A percentile compares a stretch with the other conserved stretches of the same genome.
These are phyloP conservation scores for Caenorhabditis plicata DNA, from an alignment of 2,888 invertebrate genomes.

Conservation along the genomic window DNA sequence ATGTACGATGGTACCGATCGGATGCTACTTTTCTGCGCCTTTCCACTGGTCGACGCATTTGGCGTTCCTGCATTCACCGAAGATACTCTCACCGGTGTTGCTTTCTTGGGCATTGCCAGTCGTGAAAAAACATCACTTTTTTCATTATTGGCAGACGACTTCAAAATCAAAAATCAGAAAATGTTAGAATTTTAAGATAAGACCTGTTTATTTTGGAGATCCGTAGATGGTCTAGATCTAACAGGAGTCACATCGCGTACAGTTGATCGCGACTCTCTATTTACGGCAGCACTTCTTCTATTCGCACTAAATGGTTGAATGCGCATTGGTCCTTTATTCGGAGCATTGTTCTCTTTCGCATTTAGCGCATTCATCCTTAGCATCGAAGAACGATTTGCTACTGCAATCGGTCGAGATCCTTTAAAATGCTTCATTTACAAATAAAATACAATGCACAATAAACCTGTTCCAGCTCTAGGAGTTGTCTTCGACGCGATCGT, in stretches of 20 bases:
- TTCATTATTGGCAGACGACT: no score
- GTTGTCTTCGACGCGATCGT: conserved; percentile 1
- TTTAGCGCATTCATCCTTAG: conserved; percentile 17
- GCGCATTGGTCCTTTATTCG: conserved; percentile 12
- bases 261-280: neutral
- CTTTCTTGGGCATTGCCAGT: conserved; percentile 15
- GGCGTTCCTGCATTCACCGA: neutral
- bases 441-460: neutral
- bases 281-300: neutral
- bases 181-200: no score
- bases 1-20: conserved; percentile 25
- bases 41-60: neutral
- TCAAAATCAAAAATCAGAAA: no score
- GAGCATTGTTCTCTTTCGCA: neutral
- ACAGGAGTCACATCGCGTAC: neutral
- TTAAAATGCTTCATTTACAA: neutral
- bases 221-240: neutral
- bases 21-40: conserved; percentile 9
- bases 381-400: conserved; percentile 22
- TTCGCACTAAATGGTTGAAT: conserved; percentile 9
- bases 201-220: neutral
- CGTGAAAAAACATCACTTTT: conserved; percentile 17
- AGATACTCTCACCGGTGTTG: conserved; percentile 3
- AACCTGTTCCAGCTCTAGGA: neutral
- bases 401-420: conserved; percentile 17